Conservation (phyloP, 2,797 vertebrate genomes). For the Acropternis orthonyx region DNA sequence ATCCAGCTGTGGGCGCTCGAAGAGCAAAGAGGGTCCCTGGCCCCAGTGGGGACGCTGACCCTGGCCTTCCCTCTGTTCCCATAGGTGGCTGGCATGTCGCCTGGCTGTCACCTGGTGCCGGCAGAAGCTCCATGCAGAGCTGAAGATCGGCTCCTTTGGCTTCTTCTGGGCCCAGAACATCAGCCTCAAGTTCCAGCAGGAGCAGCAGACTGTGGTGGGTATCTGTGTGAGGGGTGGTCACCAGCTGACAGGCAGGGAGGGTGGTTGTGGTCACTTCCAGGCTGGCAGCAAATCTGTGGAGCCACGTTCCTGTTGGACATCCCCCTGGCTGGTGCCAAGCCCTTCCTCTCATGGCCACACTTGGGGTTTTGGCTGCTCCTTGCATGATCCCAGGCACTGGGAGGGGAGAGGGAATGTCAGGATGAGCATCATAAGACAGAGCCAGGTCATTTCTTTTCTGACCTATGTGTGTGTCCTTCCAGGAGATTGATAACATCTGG, state of each 20-base stretch:
- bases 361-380: neutral
- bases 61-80: neutral
- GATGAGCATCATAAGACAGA: neutral
- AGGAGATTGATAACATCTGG: constrained; percentile 97
- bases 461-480: constrained; percentile 12
- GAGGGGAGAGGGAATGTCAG: fast-evolving
- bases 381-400: neutral
- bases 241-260: neutral
- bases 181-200: constrained; percentile 90
- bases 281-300: neutral
- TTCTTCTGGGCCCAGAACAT: constrained; percentile 90
- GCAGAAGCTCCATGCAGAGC: constrained; percentile 84
- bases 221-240: fast-evolving
- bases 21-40: neutral
- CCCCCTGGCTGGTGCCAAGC: neutral
- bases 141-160: constrained; percentile 91
- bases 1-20: fast-evolving
- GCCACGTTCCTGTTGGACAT: neutral
- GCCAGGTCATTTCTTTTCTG: neutral
- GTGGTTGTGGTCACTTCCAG: neutral
- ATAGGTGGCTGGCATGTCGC: constrained; percentile 87
- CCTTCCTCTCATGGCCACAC: neutral
- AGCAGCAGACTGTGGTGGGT: constrained; percentile 92
- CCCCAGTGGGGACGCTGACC: neutral
- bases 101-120: constrained; percentile 86